Evolutionary conservation across 2,797 vertebrate species (phyloP).

Genomic region (Ctenopoma multispine): DNA sequence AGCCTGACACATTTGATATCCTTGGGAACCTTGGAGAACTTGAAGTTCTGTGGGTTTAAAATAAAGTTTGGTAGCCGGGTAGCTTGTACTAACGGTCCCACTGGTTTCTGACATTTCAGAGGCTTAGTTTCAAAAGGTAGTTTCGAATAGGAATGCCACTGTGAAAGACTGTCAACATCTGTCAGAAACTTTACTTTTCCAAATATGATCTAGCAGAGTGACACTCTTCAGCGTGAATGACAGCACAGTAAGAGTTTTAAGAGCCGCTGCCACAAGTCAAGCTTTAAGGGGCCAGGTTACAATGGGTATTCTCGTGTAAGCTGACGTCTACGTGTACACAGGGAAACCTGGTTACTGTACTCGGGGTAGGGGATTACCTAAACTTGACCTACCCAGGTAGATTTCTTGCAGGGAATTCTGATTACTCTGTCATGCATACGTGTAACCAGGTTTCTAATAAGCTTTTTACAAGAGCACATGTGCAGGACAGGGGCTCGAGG

Average conservation of each 20-base stretch:
- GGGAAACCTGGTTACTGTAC: too few species aligned
- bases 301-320: too few species aligned
- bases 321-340: too few species aligned
- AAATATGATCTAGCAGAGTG: neutral
- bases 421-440: too few species aligned
- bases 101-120: neutral
- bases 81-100: neutral
- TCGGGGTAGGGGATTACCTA: too few species aligned
- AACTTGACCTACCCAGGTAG: too few species aligned
- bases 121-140: neutral
- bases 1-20: neutral
- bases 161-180: constrained; percentile 15
- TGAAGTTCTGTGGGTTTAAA: neutral
- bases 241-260: neutral
- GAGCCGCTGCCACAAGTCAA: constrained; percentile 6
- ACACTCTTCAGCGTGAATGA: constrained; percentile 8
- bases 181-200: constrained; percentile 2
- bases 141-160: neutral
- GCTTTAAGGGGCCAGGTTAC: too few species aligned
- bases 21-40: neutral
- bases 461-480: too few species aligned
- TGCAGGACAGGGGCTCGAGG: too few species aligned
- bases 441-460: too few species aligned
- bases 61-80: neutral
- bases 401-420: too few species aligned